Percentiles rank a stretch among this genome's conserved stretches.
Evolutionary conservation across 1,140 invertebrate genomes (phyloP).

Genomic region (Drosophila repleta): DNA sequence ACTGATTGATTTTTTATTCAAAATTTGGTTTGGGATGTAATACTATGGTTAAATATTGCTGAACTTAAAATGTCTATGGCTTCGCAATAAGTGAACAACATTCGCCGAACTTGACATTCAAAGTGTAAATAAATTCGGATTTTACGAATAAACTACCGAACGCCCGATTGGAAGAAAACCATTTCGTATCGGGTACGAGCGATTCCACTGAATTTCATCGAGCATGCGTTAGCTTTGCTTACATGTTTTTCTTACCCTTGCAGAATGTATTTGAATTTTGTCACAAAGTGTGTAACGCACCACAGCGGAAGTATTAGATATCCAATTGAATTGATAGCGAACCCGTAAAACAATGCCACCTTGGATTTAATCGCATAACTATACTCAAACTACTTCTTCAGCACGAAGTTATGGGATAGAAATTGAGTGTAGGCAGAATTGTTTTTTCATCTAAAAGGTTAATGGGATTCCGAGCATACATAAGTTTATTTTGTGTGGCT

Average conservation of each 20-base stretch:
- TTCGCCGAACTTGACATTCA: slow-evolving; percentile 34
- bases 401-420: too few species aligned
- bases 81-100: slow-evolving; percentile 21
- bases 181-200: slow-evolving; percentile 22
- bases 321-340: too few species aligned
- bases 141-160: slow-evolving; percentile 9
- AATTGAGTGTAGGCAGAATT: too few species aligned
- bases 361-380: too few species aligned
- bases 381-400: too few species aligned
- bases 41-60: slow-evolving; percentile 9
- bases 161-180: slow-evolving; percentile 15
- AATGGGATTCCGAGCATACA: too few species aligned
- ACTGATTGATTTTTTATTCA: slow-evolving; percentile 10
- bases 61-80: slow-evolving; percentile 38
- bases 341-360: too few species aligned
- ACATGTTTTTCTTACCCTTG: slow-evolving; percentile 3
- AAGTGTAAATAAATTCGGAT: slow-evolving; percentile 30
- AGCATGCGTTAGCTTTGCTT: slow-evolving; percentile 52
- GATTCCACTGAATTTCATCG: slow-evolving; percentile 48
- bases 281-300: neutral
- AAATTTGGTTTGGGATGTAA: neutral
- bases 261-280: neutral
- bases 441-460: too few species aligned
- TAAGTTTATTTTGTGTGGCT: too few species aligned
- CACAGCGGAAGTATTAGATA: too few species aligned